Percentiles rank a stretch among this genome's conserved stretches.
Conservation (phyloP, 2,888 invertebrate species). For the Auanema freiburgensis region DNA sequence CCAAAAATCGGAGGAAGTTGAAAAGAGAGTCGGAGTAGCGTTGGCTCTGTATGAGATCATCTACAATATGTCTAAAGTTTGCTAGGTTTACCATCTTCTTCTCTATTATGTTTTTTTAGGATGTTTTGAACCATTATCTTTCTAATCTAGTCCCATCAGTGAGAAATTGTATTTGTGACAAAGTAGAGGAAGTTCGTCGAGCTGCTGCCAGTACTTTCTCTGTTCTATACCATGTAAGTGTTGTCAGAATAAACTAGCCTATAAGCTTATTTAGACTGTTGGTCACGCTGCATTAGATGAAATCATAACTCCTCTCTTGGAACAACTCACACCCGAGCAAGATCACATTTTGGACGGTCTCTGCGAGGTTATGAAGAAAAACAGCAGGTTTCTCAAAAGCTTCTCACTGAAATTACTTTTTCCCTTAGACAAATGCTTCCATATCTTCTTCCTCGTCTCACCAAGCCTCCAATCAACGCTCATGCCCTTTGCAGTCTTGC, state of each 20-base stretch:
- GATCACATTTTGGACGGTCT: constrained; percentile 92
- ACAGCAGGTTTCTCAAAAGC: constrained; percentile 70
- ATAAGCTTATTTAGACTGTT: constrained; percentile 72
- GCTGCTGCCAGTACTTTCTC: constrained; percentile 97
- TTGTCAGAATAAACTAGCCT: neutral
- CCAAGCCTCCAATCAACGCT: constrained; percentile 84
- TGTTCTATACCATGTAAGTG: constrained; percentile 77
- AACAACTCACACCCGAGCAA: constrained; percentile 76
- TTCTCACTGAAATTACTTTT: constrained; percentile 1
- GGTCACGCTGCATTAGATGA: constrained; percentile 89
- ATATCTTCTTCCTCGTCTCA: constrained; percentile 86
- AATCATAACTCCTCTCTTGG: constrained; percentile 87
- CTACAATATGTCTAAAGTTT: constrained; percentile 87
- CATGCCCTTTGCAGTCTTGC: constrained; percentile 85
- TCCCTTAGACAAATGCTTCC: constrained; percentile 79
- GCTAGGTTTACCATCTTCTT: constrained; percentile 5
- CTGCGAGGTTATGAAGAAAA: constrained; percentile 93
- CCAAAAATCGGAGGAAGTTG: constrained; percentile 83
- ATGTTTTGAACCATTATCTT: constrained; percentile 49
- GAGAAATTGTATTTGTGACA: constrained; percentile 85
- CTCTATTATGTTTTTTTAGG: constrained; percentile 19
- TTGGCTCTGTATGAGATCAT: constrained; percentile 95
- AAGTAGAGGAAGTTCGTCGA: constrained; percentile 72
- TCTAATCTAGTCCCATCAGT: constrained; percentile 77
- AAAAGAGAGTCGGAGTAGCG: constrained; percentile 96